Base-by-base conservation (phyloP, 2,888 invertebrate species). In the Iphiclides podalirius region DNA sequence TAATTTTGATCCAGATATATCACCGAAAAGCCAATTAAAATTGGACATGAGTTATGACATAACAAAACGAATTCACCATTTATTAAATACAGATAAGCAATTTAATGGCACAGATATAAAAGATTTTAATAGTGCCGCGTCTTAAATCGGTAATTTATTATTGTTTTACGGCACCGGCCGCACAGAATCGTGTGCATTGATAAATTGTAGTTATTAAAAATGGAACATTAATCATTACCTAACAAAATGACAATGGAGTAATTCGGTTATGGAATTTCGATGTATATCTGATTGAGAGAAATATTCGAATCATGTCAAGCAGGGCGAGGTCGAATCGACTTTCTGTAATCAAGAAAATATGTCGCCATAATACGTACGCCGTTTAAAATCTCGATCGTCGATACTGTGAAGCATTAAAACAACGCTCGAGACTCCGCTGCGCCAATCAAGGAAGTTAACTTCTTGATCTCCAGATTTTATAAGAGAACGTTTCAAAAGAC, bases 131-230 rank as follows among this genome's bases (percentile, higher is more conserved):
- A 28, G 31, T 16, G 20, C 38, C 23, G 39, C 49, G 9, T 20
- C 12, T 44, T 49, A 49, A 49, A 34, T 44, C 34, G 38, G 17
- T 49, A 49, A 49, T 49, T 49, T 49, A 44, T 49, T 44, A 34
- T 44, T 23, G 11, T 44, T 44, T 38, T 39, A 48, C 20, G 37
- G 14, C 33, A 14, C 11, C 14, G 14, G 20, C 28, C 17, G 28
- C 28, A 15, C 12, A 2, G 31, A 28, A n/a, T n/a, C n/a, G 17
- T n/a, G 28, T 36, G 36, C 41, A 15, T 12, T 33, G 28, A 48
- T 48, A 37, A 48, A 48, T 48, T 13, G 42, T 36, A 20, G 39
- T 26, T n/a, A 23, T 39, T 26, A 26, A 39, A 39, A 38, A 39
- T 26, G 20, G n/a, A 35, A 35, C 36, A 42, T 48, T 42, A 37